A percentile compares a stretch with the other conserved stretches of the same genome.
Evolutionary conservation across 2,113 vertebrate genomes (phyloP).

Genomic region (Pyxicephalus adspersus): DNA sequence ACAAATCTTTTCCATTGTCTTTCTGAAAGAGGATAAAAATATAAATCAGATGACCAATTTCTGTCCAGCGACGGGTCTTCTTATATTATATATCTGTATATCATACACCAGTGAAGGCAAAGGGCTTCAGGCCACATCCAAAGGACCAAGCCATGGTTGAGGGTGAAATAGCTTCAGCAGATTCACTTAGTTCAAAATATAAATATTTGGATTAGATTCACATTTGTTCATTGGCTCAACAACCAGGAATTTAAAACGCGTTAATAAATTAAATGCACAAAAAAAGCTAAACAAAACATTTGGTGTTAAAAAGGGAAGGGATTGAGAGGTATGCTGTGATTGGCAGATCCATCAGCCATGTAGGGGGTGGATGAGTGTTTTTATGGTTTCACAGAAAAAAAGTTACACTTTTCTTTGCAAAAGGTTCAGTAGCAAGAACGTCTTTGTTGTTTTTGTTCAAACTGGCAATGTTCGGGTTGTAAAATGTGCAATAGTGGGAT

Average conservation of each 20-base stretch:
- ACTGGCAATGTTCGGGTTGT: neutral
- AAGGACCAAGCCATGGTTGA: neutral
- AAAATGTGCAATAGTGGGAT: conserved; percentile 42
- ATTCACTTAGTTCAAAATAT: conserved; percentile 17
- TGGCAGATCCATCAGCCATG: conserved; percentile 9
- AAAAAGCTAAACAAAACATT: conserved; percentile 6
- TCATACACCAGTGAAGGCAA: neutral
- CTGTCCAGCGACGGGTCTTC: neutral
- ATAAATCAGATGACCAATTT: too few relatives aligned
- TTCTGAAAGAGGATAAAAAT: too few relatives aligned
- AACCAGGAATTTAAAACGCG: conserved; percentile 8
- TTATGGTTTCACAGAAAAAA: neutral
- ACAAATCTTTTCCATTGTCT: too few relatives aligned
- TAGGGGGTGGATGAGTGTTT: neutral
- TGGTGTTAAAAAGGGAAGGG: conserved; percentile 10
- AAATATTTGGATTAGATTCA: conserved; percentile 34
- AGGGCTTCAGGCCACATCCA: neutral
- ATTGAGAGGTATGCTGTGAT: conserved; percentile 30
- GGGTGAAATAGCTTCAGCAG: neutral
- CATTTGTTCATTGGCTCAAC: conserved; percentile 49
- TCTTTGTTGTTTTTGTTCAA: neutral
- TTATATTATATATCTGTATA: neutral
- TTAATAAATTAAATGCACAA: conserved; percentile 20
- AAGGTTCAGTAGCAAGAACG: neutral
- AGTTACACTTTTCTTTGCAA: neutral